Base-by-base conservation (phyloP, 2,113 vertebrate genomes). In the Odontophorus gujanensis region DNA sequence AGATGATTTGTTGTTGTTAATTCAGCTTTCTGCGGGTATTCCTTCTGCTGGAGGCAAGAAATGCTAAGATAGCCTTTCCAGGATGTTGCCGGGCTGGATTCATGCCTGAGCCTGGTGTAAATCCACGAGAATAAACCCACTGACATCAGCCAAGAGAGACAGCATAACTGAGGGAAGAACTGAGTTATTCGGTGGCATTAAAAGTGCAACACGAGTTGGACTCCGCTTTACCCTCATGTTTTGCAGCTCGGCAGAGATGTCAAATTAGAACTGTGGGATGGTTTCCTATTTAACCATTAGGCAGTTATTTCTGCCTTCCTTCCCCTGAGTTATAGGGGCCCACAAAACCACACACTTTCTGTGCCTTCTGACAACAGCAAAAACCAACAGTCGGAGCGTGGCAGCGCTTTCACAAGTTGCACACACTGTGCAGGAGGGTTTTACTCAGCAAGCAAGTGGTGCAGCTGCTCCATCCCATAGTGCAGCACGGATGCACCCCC, bases 341-440 rank as follows among this genome's bases (percentile, higher is more conserved):
- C 65, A 48, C 67, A 92, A 95, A 92, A 88, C 47, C 82, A 72
- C 65, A 11, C 1, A 73, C 13, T 57, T 67, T 68, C 68, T n/a
- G 24, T 3, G 26, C 67, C 50, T 91, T 92, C 78, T 43, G 84
- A 89, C 34, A 71, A 73, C 85, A 85, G 30, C 19, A 65, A 19
- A 47, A 34, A 1, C 13, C 22, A 67, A 25, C 32, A 83, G 42
- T 0, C 43, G 43, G 71, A 53, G 51, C 1, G 1, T 0, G 0
- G 28, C 10, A 30, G 32, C n/a, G 80, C 43, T 85, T 90, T 84
- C 43, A 51, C 68, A 61, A 82, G 47, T 63, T 59, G 53, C 34
- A 26, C 9, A 30, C 3, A 26, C 48, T 11, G 16, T 83, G 50
- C 61, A 24, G 20, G 67, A 72, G 43, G 5, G 7, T 47, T 61